Conservation (phyloP, 2,113 vertebrate species). For the Bubo blakistoni region DNA sequence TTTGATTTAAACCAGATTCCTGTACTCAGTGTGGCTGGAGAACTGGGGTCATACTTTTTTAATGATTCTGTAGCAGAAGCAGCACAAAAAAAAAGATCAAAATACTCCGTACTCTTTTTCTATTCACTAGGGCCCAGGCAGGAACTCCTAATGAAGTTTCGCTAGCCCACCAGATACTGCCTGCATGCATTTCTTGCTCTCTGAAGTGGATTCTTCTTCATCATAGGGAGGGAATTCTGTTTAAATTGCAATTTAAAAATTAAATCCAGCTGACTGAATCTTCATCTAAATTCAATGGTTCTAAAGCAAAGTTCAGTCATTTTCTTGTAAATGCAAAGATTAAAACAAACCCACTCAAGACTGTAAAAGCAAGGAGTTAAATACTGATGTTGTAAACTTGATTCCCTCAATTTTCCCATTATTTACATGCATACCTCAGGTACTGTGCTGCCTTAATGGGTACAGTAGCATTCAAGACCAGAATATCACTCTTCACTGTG, state of each 20-base stretch:
- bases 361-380: background rate
- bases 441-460: background rate
- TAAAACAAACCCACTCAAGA: background rate
- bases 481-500: background rate
- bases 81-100: background rate
- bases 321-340: background rate
- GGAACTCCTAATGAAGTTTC: background rate
- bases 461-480: background rate
- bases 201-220: background rate
- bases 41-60: background rate
- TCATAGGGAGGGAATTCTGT: background rate
- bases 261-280: background rate
- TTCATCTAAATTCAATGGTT: background rate
- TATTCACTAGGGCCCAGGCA: background rate
- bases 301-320: background rate
- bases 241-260: background rate
- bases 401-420: background rate
- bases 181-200: background rate
- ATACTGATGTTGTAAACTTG: background rate
- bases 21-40: background rate
- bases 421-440: background rate
- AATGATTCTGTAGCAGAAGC: background rate
- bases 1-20: constrained; percentile 27
- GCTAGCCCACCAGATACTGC: background rate
- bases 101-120: background rate